These are phyloP conservation scores for Aquatica leii DNA, from an alignment of 2,888 invertebrate genomes.

Conservation along the genomic window DNA sequence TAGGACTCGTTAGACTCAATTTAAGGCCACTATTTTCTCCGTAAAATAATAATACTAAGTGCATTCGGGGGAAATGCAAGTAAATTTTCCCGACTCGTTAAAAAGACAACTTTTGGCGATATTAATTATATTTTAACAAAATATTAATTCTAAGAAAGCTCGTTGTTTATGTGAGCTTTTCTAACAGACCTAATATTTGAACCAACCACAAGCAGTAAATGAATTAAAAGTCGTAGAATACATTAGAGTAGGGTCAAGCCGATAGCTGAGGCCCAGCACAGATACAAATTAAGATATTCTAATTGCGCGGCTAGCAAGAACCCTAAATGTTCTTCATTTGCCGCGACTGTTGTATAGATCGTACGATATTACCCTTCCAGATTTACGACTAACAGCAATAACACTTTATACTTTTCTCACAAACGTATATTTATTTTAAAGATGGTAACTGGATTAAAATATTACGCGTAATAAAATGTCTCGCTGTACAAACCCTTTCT, in stretches of 20 bases:
- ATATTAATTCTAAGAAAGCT: too few relatives aligned
- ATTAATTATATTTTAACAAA: too few relatives aligned
- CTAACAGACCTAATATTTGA: constrained; percentile 27
- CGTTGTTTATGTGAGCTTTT: constrained; percentile 15
- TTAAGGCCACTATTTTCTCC: constrained; percentile 58
- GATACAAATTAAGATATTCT: constrained; percentile 79
- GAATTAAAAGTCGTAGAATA: constrained; percentile 58
- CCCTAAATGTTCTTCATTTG: constrained; percentile 50
- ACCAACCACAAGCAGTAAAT: constrained; percentile 44
- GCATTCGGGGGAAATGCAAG: constrained; percentile 19
- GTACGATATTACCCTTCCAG: constrained; percentile 45
- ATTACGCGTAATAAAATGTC: too few relatives aligned
- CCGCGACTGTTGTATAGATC: constrained; percentile 43
- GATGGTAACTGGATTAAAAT: constrained; percentile 6
- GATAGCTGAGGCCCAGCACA: constrained; percentile 63
- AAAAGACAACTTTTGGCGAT: background rate
- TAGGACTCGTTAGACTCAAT: constrained; percentile 61
- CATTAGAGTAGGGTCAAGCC: constrained; percentile 60
- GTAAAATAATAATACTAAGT: constrained; percentile 52
- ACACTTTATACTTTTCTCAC: constrained; percentile 25
- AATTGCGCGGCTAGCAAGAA: constrained; percentile 62
- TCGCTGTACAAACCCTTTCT: too few relatives aligned
- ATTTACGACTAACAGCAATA: constrained; percentile 36
- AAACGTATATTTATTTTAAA: constrained; percentile 19
- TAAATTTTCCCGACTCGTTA: constrained; percentile 12